These are phyloP conservation scores for Cettia cetti DNA, from an alignment of 2,113 vertebrate genomes.

Conservation along the genomic window DNA sequence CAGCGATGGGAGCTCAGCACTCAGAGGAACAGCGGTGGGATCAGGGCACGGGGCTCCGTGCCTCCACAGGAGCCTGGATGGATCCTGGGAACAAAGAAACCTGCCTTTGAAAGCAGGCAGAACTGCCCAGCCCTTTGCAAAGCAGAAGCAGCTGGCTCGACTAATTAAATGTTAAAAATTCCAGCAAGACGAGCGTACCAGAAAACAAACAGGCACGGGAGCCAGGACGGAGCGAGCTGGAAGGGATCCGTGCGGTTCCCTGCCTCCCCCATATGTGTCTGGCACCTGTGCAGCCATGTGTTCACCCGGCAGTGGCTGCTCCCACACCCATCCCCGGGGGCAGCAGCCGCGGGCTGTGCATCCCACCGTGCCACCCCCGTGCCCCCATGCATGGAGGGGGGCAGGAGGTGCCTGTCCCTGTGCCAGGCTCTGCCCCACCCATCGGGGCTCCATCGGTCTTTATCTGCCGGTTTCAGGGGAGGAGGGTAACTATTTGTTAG, in stretches of 20 bases:
- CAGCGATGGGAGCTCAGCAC: background rate
- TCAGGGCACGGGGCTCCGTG: background rate
- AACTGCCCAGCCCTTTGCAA: background rate
- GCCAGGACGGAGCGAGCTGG: background rate
- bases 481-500: constrained; percentile 57
- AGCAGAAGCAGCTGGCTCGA: constrained; percentile 62
- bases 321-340: rapidly evolving
- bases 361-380: rapidly evolving
- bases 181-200: constrained; percentile 25
- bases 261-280: background rate
- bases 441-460: background rate
- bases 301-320: rapidly evolving
- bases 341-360: rapidly evolving
- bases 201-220: constrained; percentile 31
- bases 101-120: background rate
- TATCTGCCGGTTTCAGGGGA: background rate
- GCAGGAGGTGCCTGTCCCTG: background rate
- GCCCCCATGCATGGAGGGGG: rapidly evolving
- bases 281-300: background rate
- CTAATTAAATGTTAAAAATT: constrained; percentile 69
- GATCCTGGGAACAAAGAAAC: constrained; percentile 47
- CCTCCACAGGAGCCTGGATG: background rate
- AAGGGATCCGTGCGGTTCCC: background rate
- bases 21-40: background rate
- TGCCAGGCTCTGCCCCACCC: background rate